Base-by-base conservation (phyloP, 2,888 invertebrate species). In the Sphaeridia pumilis region DNA sequence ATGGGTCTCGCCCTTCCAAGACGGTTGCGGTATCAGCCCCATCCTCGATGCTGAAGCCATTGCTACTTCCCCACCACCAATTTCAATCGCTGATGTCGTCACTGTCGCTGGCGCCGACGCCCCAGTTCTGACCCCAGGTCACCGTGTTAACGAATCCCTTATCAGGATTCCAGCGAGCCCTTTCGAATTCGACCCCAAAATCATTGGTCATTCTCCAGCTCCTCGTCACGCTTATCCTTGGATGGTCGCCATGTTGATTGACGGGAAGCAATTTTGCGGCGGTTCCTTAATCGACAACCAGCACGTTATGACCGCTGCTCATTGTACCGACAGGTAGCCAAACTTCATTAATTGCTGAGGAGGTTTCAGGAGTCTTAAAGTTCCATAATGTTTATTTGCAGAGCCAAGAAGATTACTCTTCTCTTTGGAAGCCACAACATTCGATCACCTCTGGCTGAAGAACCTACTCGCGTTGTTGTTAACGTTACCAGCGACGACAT, bases 241-340 rank as follows among this genome's bases (percentile, higher is more conserved):
- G 63, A 65, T 65, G 65, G 65, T 58, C 20, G 60, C 60, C 36
- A 28, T 64, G 36, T 52, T 63, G 5, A 59, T 64, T 55, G 64
- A 65, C 31, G 59, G 58, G 5, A 44, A 57, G 31, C 58, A 56
- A 46, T 63, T 65, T 44, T 65, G 64, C 46, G 64, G 62, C n/a
- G 48, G 51, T 17, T 45, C 46, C 17, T 26, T 61, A 3, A 64
- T 64, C 47, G 60, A 61, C 34, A 48, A 55, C n/a, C 57, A 55
- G 22, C 58, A 63, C 34, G 56, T 63, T 14, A 24, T 63, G 26
- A 63, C 63, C 1, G 63, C 63, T 20, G 65, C 65, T 25, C 65
- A 65, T 58, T 65, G 65, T 42, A 64, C 64, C 4, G 63, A 64
- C 46, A 58, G 56, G 58, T 59, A 55, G 49, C 34, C 25, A 26